Evolutionary conservation across 2,113 vertebrate species (phyloP).

Genomic region (Barnardius zonarius): DNA sequence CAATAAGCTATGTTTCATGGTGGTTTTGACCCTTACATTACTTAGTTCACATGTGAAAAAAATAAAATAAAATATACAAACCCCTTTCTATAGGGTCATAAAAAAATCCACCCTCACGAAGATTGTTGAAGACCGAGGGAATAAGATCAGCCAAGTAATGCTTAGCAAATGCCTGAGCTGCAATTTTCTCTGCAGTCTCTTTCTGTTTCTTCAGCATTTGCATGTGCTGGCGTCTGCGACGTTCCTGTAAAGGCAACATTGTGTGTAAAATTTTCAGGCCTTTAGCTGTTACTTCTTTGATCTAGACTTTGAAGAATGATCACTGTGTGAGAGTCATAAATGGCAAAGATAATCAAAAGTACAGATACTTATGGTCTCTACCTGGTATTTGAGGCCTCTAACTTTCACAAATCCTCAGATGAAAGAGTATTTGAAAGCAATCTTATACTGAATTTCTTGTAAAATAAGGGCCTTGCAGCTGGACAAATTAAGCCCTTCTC

Average conservation of each 20-base stretch:
- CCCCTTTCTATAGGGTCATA: constrained; percentile 89
- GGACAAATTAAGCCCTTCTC: not conserved
- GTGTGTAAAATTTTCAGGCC: not conserved
- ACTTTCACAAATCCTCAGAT: not conserved
- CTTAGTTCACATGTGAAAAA: not conserved
- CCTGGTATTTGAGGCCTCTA: not conserved
- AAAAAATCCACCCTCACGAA: constrained; percentile 85
- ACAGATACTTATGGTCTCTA: not conserved
- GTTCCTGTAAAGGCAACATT: constrained; percentile 70
- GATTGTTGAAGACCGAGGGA: constrained; percentile 80
- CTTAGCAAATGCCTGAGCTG: constrained; percentile 80
- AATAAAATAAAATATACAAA: constrained; percentile 31
- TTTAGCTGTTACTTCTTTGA: not conserved
- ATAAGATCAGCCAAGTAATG: constrained; percentile 86
- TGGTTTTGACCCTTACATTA: not conserved
- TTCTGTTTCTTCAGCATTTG: constrained; percentile 75
- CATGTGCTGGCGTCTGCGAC: constrained; percentile 80
- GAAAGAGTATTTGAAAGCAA: not conserved
- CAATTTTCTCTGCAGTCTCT: constrained; percentile 85
- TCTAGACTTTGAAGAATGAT: not conserved
- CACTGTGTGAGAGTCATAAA: not conserved
- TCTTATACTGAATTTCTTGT: not conserved
- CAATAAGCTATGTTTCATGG: not conserved
- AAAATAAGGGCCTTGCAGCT: not conserved
- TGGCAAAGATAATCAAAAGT: not conserved